These are phyloP conservation scores for Capromys pilorides DNA, from an alignment of 2,797 vertebrate species.

Conservation along the genomic window DNA sequence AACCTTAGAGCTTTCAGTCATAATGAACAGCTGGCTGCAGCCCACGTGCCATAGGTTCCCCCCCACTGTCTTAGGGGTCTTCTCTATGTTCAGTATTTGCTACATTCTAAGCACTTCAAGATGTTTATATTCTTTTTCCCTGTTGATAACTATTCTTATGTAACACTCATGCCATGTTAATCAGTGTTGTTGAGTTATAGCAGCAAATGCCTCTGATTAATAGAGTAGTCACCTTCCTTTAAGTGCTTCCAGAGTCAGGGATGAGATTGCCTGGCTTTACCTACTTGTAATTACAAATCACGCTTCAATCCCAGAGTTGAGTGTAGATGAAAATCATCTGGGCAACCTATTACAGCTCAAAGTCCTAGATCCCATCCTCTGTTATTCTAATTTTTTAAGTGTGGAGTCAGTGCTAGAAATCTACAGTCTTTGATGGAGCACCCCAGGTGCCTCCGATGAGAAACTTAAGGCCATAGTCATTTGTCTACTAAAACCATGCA, in stretches of 20 bases:
- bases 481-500: background rate
- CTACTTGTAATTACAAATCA: background rate
- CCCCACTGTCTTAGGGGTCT: background rate
- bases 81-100: background rate
- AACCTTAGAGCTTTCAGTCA: background rate
- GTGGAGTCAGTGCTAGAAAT: background rate
- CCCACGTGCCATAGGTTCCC: background rate
- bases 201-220: background rate
- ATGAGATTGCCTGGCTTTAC: background rate
- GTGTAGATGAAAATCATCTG: constrained; percentile 1
- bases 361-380: background rate
- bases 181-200: constrained; percentile 28
- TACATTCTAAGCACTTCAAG: background rate
- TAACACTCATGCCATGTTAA: background rate
- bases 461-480: background rate
- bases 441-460: background rate
- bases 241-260: background rate
- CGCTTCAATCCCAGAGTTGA: background rate
- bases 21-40: background rate
- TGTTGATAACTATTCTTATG: background rate
- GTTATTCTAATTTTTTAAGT: background rate
- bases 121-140: background rate
- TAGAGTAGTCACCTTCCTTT: constrained; percentile 28
- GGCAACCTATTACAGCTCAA: background rate
- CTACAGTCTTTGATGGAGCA: background rate